These are phyloP conservation scores for Mus spretus DNA, from an alignment of 2,797 vertebrate genomes.

Conservation along the genomic window DNA sequence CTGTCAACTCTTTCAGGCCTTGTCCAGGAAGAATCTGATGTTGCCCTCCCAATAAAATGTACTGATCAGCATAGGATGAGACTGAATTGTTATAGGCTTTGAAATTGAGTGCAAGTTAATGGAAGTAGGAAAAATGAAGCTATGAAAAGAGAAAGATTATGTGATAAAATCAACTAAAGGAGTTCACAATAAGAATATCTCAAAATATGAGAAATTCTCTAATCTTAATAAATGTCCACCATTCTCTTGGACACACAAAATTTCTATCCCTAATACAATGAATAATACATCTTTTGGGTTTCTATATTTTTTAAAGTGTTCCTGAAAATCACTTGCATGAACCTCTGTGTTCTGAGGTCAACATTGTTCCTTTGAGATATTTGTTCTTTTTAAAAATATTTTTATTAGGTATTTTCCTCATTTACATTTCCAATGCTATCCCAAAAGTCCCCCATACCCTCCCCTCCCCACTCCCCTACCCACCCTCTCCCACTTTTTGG, in stretches of 20 bases:
- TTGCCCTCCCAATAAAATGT: background rate
- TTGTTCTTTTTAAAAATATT: background rate
- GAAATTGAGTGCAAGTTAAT: conserved; percentile 20
- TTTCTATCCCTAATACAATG: background rate
- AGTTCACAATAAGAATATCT: background rate
- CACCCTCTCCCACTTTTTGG: too few species aligned
- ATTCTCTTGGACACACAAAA: background rate
- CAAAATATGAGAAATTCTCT: background rate
- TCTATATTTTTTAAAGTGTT: background rate
- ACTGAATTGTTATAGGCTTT: background rate
- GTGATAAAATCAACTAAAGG: background rate
- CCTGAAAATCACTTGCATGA: background rate
- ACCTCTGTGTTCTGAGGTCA: background rate
- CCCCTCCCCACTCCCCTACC: too few species aligned
- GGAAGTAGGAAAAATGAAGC: conserved; percentile 1
- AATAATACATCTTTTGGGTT: background rate
- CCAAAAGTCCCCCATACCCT: too few species aligned
- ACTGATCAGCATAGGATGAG: background rate
- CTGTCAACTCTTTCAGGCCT: conserved; percentile 41
- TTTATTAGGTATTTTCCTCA: too few species aligned
- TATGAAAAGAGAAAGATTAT: background rate
- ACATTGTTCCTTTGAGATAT: background rate
- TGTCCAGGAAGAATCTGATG: conserved; percentile 40
- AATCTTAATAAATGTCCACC: background rate
- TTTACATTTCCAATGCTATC: too few species aligned